Base-by-base conservation (phyloP, 2,888 invertebrate genomes). In the Cecidostiba fungosa region DNA sequence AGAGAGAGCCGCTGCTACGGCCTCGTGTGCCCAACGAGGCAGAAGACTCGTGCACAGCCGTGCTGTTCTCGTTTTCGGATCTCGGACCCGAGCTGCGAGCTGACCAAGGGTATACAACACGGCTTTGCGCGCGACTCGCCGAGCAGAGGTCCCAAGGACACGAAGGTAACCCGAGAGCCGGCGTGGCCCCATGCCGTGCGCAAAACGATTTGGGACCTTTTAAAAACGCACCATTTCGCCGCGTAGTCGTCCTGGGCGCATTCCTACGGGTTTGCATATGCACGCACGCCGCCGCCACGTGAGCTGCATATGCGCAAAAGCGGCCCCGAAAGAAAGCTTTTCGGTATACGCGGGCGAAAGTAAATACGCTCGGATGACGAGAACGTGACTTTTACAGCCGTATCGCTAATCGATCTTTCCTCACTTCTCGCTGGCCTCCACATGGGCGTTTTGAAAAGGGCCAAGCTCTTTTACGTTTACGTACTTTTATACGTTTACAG, bases 81-180 rank as follows among this genome's bases (percentile, higher is more conserved):
- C 79, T n/a, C 43, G n/a, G n/a, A n/a, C 70, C 85, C 86, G 82
- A 81, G 29, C 32, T 73, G 86, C 86, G 85, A 81, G 82, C 84
- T 76, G 85, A 66, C 36, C 79, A 74, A 72, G 50, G 73, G 10
- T 39, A 29, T 66, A 29, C 66, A 66, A 66, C 12, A 26, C 66
- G 23, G 29, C 0, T 26, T 8, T 87, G 77, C 74, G 84, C 39
- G 73, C 19, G 62, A 54, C 74, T 32, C 70, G 32, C 43, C 50
- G 54, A 43, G 29, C 23, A 87, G 82, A 50, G 47, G 59, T 89
- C 89, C 88, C 93, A 92, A 92, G 93, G 93, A 92, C 92, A 91
- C 90, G 90, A 87, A 89, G 90, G 93, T 92, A 93, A 93, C 90
- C 89, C 89, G 92, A 93, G 92, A 89, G 89, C 89, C 82, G 89